Percentiles rank a stretch among this genome's conserved stretches.
Evolutionary conservation across 2,113 vertebrate genomes (phyloP).

Genomic region (Microtus richardsoni): DNA sequence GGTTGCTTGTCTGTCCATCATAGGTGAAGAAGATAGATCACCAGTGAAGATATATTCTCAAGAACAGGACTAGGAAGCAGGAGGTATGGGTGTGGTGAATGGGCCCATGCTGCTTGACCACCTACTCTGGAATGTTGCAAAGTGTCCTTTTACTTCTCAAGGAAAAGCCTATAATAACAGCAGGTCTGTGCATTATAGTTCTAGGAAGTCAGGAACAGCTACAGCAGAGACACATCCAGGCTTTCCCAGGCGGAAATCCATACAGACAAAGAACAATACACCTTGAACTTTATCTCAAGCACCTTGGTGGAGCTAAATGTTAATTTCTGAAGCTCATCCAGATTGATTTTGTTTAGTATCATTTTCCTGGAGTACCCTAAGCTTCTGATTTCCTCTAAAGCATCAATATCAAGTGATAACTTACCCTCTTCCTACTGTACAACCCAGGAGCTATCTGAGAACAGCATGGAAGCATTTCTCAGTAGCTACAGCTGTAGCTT

Average conservation of each 20-base stretch:
- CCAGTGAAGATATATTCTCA: not conserved
- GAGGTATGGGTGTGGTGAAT: not conserved
- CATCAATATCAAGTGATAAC: not conserved
- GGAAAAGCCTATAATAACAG: not conserved
- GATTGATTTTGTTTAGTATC: constrained; percentile 35
- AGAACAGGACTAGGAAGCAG: constrained; percentile 25
- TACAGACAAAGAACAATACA: constrained; percentile 42
- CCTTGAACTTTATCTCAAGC: constrained; percentile 32
- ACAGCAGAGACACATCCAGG: not conserved
- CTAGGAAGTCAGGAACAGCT: not conserved
- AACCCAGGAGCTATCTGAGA: not conserved
- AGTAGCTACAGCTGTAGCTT: not conserved
- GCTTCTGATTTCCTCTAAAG: constrained; percentile 46
- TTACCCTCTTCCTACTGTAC: not conserved
- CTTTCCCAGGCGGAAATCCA: constrained; percentile 33
- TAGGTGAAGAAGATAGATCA: not conserved
- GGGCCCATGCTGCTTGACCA: not conserved
- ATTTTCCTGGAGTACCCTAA: constrained; percentile 48
- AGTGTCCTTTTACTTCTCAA: not conserved
- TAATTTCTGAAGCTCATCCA: constrained; percentile 59
- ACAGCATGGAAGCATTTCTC: not conserved
- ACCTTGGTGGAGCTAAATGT: constrained; percentile 12
- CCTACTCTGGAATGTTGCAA: not conserved
- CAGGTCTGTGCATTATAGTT: not conserved
- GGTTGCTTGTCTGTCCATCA: constrained; percentile 10